These are phyloP conservation scores for Haliaeetus leucogaster DNA, from an alignment of 2,113 vertebrate genomes.

Conservation along the genomic window DNA sequence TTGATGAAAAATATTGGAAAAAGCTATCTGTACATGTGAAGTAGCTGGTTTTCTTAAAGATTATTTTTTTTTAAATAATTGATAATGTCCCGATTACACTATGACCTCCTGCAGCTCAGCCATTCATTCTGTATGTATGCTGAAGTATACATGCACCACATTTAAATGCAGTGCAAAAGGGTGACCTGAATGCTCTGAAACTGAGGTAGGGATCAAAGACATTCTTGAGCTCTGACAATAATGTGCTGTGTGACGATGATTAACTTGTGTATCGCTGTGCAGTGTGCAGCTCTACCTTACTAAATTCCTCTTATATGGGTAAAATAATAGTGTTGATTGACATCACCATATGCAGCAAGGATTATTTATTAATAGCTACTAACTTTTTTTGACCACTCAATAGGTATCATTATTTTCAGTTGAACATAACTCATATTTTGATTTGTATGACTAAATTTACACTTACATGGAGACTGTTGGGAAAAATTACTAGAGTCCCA, in stretches of 20 bases:
- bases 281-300: background rate
- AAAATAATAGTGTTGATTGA: conserved; percentile 2
- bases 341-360: background rate
- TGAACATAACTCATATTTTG: conserved; percentile 3
- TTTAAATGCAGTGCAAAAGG: background rate
- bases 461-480: background rate
- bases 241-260: background rate
- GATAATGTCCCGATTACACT: background rate
- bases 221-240: conserved; percentile 20
- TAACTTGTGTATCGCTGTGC: background rate
- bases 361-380: conserved; percentile 25
- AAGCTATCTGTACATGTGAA: background rate
- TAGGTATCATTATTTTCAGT: background rate
- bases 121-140: background rate
- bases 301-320: background rate
- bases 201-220: conserved; percentile 16
- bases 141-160: background rate
- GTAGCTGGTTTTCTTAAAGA: background rate
- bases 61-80: background rate
- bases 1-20: background rate
- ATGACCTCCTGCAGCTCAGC: background rate
- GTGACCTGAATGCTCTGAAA: background rate
- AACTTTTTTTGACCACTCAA: background rate
- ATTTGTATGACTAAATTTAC: conserved; percentile 23
- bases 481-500: background rate